Percentiles rank a stretch among this genome's conserved stretches.
Conservation (phyloP, 2,888 invertebrate genomes). For the Cerceris ruficornis region DNA sequence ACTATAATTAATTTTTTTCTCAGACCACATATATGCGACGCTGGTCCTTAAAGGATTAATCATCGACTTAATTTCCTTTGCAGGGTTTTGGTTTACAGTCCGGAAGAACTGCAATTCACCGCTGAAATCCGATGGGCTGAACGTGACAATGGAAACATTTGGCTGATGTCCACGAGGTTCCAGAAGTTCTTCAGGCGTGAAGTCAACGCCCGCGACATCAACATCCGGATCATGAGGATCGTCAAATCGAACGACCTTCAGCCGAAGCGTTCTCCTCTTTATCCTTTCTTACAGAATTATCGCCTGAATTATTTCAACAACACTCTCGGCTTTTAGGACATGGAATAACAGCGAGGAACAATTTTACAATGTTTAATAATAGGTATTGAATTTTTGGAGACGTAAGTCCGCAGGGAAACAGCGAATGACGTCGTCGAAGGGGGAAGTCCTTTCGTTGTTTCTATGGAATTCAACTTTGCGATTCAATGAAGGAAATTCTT, state of each 20-base stretch:
- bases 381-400: too few relatives aligned
- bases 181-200: conserved; percentile 90
- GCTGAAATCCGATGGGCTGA: conserved; percentile 88
- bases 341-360: not conserved
- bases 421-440: too few relatives aligned
- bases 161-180: conserved; percentile 89
- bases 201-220: conserved; percentile 87
- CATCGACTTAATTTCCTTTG: conserved; percentile 25
- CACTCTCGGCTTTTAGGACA: conserved; percentile 49
- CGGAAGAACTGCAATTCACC: conserved; percentile 89
- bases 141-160: conserved; percentile 88
- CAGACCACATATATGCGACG: too few relatives aligned
- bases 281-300: conserved; percentile 5
- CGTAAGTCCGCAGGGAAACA: too few relatives aligned
- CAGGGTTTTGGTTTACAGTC: conserved; percentile 89
- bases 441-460: too few relatives aligned
- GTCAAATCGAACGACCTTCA: conserved; percentile 51
- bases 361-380: not conserved
- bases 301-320: conserved; percentile 66
- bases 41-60: too few relatives aligned
- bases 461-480: too few relatives aligned
- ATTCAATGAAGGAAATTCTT: too few relatives aligned
- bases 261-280: not conserved
- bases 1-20: too few relatives aligned
- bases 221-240: conserved; percentile 88